Evolutionary conservation across 2,113 vertebrate species (phyloP).

Genomic region (pig (Sus scrofa)): T2T-Sscrofa CM000826.6:131540501-131541000

Average conservation of each 20-base stretch:
- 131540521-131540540: too few species aligned
- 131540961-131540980: background rate
- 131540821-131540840: background rate
- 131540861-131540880: background rate
- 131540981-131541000: background rate
- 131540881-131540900: background rate
- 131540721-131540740: conserved; percentile 1
- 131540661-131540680: background rate
- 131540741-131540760: background rate
- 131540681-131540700: conserved; percentile 24
- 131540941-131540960: background rate
- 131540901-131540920: background rate
- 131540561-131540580: conserved; percentile 31
- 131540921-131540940: conserved; percentile 30
- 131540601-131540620: background rate
- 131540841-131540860: background rate
- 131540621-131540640: background rate
- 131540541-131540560: too few species aligned
- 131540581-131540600: background rate
- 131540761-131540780: background rate
- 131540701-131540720: conserved; percentile 51
- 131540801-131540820: background rate
- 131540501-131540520: too few species aligned
- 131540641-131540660: background rate
- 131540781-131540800: background rate